Conservation (phyloP, 2,797 vertebrate genomes). For the Lophotriccus pileatus region DNA sequence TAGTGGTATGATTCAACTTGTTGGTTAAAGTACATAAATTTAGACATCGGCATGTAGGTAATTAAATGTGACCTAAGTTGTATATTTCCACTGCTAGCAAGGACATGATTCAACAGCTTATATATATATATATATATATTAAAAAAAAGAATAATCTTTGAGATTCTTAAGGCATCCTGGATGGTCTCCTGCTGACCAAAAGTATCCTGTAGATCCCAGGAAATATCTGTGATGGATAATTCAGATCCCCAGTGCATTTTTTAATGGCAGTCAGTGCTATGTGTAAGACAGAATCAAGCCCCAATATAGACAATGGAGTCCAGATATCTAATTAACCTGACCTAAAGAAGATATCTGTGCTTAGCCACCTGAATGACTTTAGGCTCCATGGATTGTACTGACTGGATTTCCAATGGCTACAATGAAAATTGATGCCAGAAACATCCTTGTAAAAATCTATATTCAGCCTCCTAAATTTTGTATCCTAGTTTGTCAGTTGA, state of each 20-base stretch:
- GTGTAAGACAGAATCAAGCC: not conserved
- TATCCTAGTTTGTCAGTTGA: not conserved
- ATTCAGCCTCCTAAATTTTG: not conserved
- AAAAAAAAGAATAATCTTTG: not conserved
- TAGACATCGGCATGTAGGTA: not conserved
- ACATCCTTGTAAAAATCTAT: not conserved
- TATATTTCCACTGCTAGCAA: rapidly evolving
- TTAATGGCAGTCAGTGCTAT: not conserved
- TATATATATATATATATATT: not conserved
- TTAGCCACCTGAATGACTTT: not conserved
- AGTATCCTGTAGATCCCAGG: not conserved
- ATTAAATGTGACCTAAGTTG: not conserved
- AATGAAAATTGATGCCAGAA: not conserved
- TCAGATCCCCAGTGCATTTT: rapidly evolving
- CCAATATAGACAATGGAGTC: not conserved
- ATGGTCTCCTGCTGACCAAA: not conserved
- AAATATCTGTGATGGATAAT: too few relatives aligned
- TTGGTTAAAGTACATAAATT: not conserved
- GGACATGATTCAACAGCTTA: not conserved
- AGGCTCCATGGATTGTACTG: not conserved
- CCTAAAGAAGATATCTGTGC: not conserved
- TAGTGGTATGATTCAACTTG: not conserved
- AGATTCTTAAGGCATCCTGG: not conserved
- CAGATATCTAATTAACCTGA: not conserved
- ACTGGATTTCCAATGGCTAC: not conserved